A percentile compares a stretch with the other conserved stretches of the same genome.
Evolutionary conservation across 2,113 vertebrate species (phyloP).

Genomic region (Sylvietta virens): DNA sequence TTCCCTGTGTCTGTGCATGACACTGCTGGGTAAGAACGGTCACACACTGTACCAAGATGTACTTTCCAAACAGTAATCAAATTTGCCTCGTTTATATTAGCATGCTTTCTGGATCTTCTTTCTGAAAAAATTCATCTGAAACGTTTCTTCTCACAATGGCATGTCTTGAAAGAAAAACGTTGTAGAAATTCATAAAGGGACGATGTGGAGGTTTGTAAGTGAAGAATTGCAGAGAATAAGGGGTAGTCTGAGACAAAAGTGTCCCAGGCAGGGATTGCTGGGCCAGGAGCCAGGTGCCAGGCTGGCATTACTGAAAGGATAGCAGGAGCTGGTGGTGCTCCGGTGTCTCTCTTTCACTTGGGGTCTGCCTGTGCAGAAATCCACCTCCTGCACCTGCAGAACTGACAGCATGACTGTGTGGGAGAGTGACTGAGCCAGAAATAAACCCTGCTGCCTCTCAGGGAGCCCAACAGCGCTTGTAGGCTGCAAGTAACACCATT

Average conservation of each 20-base stretch:
- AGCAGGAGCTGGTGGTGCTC: neutral
- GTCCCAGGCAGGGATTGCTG: neutral
- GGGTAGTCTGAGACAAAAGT: neutral
- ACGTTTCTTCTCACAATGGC: fast-evolving
- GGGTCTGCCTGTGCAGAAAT: neutral
- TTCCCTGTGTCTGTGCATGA: neutral
- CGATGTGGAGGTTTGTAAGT: fast-evolving
- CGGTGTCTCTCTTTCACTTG: neutral
- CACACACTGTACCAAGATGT: neutral
- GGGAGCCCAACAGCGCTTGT: neutral
- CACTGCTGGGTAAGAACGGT: neutral
- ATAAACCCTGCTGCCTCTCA: neutral
- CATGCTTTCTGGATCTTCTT: neutral
- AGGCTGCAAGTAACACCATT: neutral
- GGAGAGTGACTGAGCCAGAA: neutral
- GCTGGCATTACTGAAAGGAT: neutral
- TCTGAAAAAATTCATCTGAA: neutral
- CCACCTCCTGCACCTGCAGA: neutral
- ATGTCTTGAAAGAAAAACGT: neutral
- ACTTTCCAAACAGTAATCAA: conserved; percentile 8
- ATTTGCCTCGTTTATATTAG: neutral
- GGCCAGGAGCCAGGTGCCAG: neutral
- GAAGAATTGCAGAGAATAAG: neutral
- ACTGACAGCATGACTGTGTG: neutral
- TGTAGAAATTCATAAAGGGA: neutral